Conservation (phyloP, 1,140 invertebrate genomes). For the Drosophila suzukii region DNA sequence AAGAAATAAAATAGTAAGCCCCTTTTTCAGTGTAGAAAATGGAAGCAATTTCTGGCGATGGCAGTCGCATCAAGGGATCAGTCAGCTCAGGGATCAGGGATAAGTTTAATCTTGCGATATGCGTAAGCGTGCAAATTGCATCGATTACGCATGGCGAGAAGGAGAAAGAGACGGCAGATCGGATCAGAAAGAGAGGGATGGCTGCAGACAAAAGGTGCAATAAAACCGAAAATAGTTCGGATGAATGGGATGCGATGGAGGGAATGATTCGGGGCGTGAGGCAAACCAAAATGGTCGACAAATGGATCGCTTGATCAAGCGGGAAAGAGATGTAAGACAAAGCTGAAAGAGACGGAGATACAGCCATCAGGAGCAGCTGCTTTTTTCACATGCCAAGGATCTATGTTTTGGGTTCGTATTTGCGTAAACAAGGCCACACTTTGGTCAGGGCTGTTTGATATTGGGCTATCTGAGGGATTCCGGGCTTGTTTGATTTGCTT, state of each 20-base stretch:
- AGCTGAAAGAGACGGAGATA: not conserved
- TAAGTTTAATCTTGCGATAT: constrained; percentile 80
- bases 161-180: constrained; percentile 33
- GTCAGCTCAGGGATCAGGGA: constrained; percentile 55
- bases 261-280: constrained; percentile 65
- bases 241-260: constrained; percentile 52
- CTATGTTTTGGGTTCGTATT: constrained; percentile 42
- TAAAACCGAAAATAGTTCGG: constrained; percentile 62
- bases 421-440: constrained; percentile 61
- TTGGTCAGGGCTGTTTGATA: constrained; percentile 48
- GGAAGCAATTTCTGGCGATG: constrained; percentile 15
- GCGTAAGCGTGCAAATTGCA: constrained; percentile 81
- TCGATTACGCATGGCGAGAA: constrained; percentile 57
- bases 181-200: constrained; percentile 16
- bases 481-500: constrained; percentile 24
- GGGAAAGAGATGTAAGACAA: not conserved
- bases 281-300: constrained; percentile 66
- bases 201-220: constrained; percentile 72
- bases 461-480: constrained; percentile 20
- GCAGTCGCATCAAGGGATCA: constrained; percentile 62
- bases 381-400: constrained; percentile 19
- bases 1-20: too few relatives aligned
- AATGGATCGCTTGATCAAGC: constrained; percentile 11
- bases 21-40: constrained; percentile 33
- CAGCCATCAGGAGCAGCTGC: constrained; percentile 33